phyloP scores from a whole-genome alignment of 2,888 invertebrate genomes.

The Amiota mariae region DNA sequence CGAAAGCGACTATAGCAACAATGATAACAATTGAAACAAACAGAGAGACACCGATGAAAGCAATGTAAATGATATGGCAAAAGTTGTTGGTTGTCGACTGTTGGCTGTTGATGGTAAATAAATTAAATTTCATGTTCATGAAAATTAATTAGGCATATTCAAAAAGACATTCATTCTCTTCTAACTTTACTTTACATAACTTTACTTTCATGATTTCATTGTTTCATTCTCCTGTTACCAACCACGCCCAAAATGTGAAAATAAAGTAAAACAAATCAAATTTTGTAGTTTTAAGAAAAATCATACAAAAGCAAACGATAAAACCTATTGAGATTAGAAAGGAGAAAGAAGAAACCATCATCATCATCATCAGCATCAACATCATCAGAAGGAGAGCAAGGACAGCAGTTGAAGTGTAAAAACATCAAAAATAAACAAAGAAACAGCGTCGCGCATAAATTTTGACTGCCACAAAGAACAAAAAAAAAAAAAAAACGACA shows the following conservation, averaged over 20 bases:
- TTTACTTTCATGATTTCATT: no score
- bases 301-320: not conserved
- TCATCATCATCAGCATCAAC: no score
- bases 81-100: constrained; percentile 29
- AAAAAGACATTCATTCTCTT: no score
- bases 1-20: not conserved
- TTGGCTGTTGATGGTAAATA: constrained; percentile 26
- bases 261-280: constrained; percentile 29
- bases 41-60: not conserved
- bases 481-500: constrained; percentile 68
- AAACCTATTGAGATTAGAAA: not conserved
- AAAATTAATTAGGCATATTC: constrained; percentile 39
- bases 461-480: constrained; percentile 51
- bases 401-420: constrained; percentile 11
- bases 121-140: constrained; percentile 46
- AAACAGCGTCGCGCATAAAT: constrained; percentile 61
- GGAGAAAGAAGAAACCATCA: not conserved
- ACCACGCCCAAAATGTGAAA: no score
- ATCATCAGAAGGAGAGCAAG: constrained; percentile 13
- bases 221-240: no score
- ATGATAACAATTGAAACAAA: not conserved
- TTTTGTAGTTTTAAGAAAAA: constrained; percentile 11
- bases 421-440: constrained; percentile 47
- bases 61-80: constrained; percentile 36
- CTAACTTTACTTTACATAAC: no score